A percentile compares a stretch with the other conserved stretches of the same genome.
Conservation (phyloP, 2,113 vertebrate genomes). For the Sterrhoptilus dennistouni region DNA sequence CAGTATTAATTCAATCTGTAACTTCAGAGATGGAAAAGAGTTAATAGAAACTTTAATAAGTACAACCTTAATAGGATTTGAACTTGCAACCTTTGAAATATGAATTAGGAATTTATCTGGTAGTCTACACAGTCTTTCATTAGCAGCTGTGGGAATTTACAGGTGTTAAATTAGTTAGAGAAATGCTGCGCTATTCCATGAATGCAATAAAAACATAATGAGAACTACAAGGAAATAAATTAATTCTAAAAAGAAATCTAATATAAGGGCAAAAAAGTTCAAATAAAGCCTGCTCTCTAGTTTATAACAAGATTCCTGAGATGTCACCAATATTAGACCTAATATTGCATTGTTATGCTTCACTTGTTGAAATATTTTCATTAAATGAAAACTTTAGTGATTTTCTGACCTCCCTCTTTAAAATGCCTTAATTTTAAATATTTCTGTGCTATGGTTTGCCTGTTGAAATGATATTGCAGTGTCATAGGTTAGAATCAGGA, state of each 20-base stretch:
- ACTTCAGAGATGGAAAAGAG: constrained; percentile 49
- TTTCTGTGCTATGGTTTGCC: background rate
- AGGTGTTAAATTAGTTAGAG: constrained; percentile 71
- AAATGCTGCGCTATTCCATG: constrained; percentile 37
- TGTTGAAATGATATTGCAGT: background rate
- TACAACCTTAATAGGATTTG: constrained; percentile 64
- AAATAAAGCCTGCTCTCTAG: constrained; percentile 53
- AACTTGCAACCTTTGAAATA: constrained; percentile 64
- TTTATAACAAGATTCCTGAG: constrained; percentile 62
- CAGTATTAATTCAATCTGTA: constrained; percentile 19
- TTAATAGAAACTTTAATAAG: constrained; percentile 67
- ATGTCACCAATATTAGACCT: constrained; percentile 57
- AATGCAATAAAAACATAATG: constrained; percentile 75
- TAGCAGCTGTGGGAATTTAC: constrained; percentile 66
- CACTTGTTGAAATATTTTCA: constrained; percentile 53
- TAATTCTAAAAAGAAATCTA: constrained; percentile 63
- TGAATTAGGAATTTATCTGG: constrained; percentile 64
- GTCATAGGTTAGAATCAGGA: background rate
- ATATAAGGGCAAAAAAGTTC: constrained; percentile 64
- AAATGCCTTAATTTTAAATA: background rate
- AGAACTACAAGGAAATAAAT: constrained; percentile 72
- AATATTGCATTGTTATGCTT: constrained; percentile 43
- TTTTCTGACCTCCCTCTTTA: background rate
- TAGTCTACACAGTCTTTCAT: constrained; percentile 61
- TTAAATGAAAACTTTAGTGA: background rate